Evolutionary conservation across 1,140 invertebrate species (phyloP).

Genomic region (Alviniconcha marisindica): DNA sequence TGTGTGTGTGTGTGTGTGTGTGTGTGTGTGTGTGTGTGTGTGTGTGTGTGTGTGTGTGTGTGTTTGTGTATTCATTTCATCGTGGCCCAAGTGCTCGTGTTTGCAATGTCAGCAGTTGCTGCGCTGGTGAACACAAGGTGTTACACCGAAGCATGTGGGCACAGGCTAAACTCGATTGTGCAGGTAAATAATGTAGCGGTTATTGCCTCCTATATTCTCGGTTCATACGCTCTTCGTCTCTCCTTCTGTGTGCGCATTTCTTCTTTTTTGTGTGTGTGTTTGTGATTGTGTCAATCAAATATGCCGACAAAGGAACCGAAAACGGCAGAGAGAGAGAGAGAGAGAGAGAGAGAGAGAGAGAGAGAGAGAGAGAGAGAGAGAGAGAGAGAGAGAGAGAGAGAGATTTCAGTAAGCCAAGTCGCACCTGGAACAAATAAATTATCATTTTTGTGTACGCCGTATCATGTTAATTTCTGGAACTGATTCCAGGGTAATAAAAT

Average conservation of each 20-base stretch:
- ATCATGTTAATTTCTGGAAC: no score
- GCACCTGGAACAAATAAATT: no score
- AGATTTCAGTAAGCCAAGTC: no score
- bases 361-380: no score
- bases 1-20: slow-evolving; percentile 4
- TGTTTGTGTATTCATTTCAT: neutral
- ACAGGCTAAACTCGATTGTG: neutral
- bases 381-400: no score
- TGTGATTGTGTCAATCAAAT: neutral
- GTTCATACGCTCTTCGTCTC: neutral
- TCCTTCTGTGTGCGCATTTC: neutral
- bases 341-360: no score
- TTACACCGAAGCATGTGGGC: neutral
- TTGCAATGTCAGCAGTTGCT: no score
- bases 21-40: slow-evolving; percentile 2
- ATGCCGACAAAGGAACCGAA: no score
- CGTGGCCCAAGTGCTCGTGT: no score
- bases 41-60: neutral
- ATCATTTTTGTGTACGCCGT: no score
- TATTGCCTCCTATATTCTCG: neutral
- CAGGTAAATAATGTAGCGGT: neutral
- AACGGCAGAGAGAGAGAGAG: no score
- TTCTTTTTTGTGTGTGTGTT: neutral
- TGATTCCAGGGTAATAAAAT: no score
- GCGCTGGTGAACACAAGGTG: neutral